Base-by-base conservation (phyloP, 2,113 vertebrate genomes). In the Cariama cristata region DNA sequence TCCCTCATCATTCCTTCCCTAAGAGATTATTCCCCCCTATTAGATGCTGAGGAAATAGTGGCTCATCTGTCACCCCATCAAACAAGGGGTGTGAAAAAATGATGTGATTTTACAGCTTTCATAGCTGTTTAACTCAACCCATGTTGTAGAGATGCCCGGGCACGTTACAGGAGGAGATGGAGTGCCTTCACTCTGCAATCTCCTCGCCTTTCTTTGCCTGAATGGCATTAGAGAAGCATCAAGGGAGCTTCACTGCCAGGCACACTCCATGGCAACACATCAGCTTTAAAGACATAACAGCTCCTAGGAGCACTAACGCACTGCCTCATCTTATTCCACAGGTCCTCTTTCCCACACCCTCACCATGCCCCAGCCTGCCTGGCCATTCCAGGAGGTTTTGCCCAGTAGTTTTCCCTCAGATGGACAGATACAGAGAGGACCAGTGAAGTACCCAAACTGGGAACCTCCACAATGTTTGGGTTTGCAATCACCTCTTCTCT, bases 211-310 rank as follows among this genome's bases (percentile, higher is more conserved):
- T 56, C 74, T 72, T 90, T 72, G 60, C 71, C 71, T 79, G 77
- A 97, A 95, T 56, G 45, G 89, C 72, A 97, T 90, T 91, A 95
- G 44, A 69, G 53, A 89, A 93, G 73, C 69, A 75, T 72, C 75
- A 90, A 88, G 90, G 67, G 92, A 96, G 56, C 68, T 93, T 68
- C 80, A 44, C 68, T 88, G 83, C 56, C 86, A 96, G 84, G 82
- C 81, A 95, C 75, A 95, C 90, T 93, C 88, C 86, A 95, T 97
- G 53, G 96, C 92, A 97, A 98, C 95, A 92, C 76, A 53, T 71
- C 86, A 84, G 90, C 58, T 96, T 93, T 95, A 91, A 69, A 95
- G 58, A 82, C 69, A 68, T 30, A 66, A 35, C 38, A 82, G 82
- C 74, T 97, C 59, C 68, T 79, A 95, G 75, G 47, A 82, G 47